Percentiles rank a stretch among this genome's conserved stretches.
Conservation (phyloP, 2,888 invertebrate species). For the Sarcophaga caerulescens region DNA sequence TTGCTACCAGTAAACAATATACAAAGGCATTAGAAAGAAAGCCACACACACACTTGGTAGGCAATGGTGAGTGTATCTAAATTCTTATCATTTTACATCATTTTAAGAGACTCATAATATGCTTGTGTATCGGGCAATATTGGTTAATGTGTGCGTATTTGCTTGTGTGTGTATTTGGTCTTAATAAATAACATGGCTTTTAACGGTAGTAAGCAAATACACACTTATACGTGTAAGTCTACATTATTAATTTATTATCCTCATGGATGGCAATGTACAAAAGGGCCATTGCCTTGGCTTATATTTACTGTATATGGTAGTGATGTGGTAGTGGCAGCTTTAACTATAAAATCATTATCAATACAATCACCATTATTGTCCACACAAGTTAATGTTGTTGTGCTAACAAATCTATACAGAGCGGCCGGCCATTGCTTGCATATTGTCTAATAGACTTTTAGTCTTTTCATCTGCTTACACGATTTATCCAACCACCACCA, state of each 20-base stretch:
- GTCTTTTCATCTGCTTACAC: not conserved
- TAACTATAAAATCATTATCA: constrained; percentile 61
- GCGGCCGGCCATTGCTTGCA: not conserved
- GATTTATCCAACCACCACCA: not conserved
- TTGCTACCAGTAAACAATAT: not conserved
- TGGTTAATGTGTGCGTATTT: not conserved
- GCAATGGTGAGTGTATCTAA: not conserved
- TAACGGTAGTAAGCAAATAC: constrained; percentile 34
- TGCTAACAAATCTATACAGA: constrained; percentile 27
- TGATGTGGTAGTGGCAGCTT: constrained; percentile 20
- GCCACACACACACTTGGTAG: not conserved
- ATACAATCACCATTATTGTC: constrained; percentile 52
- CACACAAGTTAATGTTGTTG: constrained; percentile 50
- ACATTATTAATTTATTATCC: constrained; percentile 41
- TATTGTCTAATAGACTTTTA: not conserved
- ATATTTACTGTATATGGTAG: not conserved
- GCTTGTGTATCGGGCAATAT: not conserved
- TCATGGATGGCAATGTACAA: not conserved
- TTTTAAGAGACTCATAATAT: not conserved
- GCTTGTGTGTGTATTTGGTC: not conserved
- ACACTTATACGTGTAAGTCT: not conserved
- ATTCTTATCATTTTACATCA: constrained; percentile 48
- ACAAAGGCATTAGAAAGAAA: too few relatives aligned
- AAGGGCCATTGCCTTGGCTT: not conserved
- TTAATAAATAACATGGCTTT: constrained; percentile 44